A percentile compares a stretch with the other conserved stretches of the same genome.
These are phyloP conservation scores for Nemurella pictetii DNA, from an alignment of 2,888 invertebrate species.

Conservation along the genomic window DNA sequence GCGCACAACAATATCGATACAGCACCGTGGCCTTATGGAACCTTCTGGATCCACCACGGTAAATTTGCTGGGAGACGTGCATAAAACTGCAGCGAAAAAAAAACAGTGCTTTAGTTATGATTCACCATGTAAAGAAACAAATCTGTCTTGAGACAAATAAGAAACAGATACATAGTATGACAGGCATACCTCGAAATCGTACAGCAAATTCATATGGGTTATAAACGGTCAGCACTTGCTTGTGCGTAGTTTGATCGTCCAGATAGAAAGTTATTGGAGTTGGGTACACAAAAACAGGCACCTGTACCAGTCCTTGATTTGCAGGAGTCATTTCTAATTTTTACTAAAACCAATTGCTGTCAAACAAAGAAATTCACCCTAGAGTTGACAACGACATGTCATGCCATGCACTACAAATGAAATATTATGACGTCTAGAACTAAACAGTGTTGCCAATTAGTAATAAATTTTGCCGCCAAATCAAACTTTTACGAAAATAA, in stretches of 20 bases:
- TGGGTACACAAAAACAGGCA: slow-evolving; percentile 85
- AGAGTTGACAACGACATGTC: slow-evolving; percentile 11
- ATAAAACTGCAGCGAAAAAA: slow-evolving; percentile 61
- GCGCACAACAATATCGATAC: slow-evolving; percentile 77
- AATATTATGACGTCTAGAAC: neutral
- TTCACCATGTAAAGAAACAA: too few species aligned
- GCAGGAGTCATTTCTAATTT: slow-evolving; percentile 43
- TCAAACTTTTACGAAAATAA: too few species aligned
- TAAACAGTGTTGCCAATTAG: neutral
- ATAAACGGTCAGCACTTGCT: slow-evolving; percentile 78
- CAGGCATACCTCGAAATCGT: slow-evolving; percentile 82
- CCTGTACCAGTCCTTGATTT: slow-evolving; percentile 52
- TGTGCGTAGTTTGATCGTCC: slow-evolving; percentile 74
- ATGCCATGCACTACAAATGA: slow-evolving; percentile 11
- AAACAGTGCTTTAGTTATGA: too few species aligned
- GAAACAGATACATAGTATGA: too few species aligned
- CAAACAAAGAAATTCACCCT: slow-evolving; percentile 5
- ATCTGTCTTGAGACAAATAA: too few species aligned
- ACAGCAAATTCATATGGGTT: slow-evolving; percentile 84
- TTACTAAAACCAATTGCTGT: neutral
- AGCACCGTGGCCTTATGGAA: slow-evolving; percentile 72
- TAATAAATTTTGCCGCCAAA: too few species aligned
- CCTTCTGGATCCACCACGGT: slow-evolving; percentile 80
- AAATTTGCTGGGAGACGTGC: slow-evolving; percentile 77
- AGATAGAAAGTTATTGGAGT: slow-evolving; percentile 74